Base-by-base conservation (phyloP, 2,797 vertebrate genomes). In the Peromyscus nudipes region DNA sequence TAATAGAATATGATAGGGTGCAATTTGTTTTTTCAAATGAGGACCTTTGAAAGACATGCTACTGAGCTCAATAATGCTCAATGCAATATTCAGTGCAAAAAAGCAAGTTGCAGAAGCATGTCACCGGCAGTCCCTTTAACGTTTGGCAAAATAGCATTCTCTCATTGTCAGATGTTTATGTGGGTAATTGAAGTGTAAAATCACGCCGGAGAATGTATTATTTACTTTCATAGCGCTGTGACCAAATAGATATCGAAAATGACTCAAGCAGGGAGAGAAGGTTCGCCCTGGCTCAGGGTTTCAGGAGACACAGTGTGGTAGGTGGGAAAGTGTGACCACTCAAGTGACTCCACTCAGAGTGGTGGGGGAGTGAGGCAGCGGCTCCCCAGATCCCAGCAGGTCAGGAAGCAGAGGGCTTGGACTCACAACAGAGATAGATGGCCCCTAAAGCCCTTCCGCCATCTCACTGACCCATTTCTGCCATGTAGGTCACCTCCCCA, bases 131-230 rank as follows among this genome's bases (percentile, higher is more conserved):
- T 80, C 21, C 65, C 16, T 95, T 91, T 71, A 75, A 95, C 76
- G 40, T 34, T n/a, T 37, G 27, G 19, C 46, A 62, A 94, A 88
- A 46, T 27, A 46, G 52, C 71, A n/a, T 12, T 21, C 21, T 69
- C 34, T 84, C 43, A n/a, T 62, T 86, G 96, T 65, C 0, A 71
- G 29, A 64, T 67, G 81, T 49, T 90, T 85, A 21, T 6, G 34
- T 79, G 3, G 89, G 16, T 64, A 60, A 92, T 34, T 49, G 60
- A 94, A 82, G 29, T 67, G 1, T 67, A 27, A 80, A 92, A 82
- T 67, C 37, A 21, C 16, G 8, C 87, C 92, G 85, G 69, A 46
- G 55, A 43, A 31, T 49, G 57, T 64, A 77, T 64, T n/a, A 49
- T 25, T 64, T 64, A 21, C 31, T 77, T 77, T 89, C 34, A 49